Evolutionary conservation across 2,797 vertebrate genomes (phyloP).

Genomic region (Phoebastria nigripes): DNA sequence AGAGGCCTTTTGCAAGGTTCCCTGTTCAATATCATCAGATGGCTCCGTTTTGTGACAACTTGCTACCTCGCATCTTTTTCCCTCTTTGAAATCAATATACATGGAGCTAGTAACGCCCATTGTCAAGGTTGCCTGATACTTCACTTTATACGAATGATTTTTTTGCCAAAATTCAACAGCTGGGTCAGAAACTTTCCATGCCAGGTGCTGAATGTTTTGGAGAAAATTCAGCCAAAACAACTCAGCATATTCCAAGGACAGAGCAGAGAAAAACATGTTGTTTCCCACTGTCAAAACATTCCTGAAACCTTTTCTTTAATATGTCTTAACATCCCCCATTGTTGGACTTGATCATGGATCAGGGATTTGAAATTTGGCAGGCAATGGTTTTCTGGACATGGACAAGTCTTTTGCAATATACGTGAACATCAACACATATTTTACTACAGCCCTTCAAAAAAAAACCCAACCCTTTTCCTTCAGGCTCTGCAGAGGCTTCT

Average conservation of each 20-base stretch:
- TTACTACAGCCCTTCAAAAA: background rate
- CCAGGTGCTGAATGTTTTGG: conserved; percentile 35
- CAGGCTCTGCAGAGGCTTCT: background rate
- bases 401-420: conserved; percentile 22
- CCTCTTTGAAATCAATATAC: background rate
- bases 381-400: background rate
- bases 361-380: conserved; percentile 55
- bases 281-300: conserved; percentile 51
- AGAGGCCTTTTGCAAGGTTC: background rate
- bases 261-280: conserved; percentile 30
- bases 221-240: conserved; percentile 33
- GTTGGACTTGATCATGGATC: conserved; percentile 7
- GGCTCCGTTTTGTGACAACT: background rate
- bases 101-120: background rate
- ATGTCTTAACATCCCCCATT: background rate
- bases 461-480: background rate
- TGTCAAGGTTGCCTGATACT: background rate
- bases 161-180: background rate
- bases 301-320: conserved; percentile 45
- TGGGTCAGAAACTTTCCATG: conserved; percentile 18
- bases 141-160: background rate
- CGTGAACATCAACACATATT: conserved; percentile 15
- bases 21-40: background rate
- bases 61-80: background rate
- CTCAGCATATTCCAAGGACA: conserved; percentile 2